These are phyloP conservation scores for Syrrhaptes paradoxus DNA, from an alignment of 2,113 vertebrate species.

Conservation along the genomic window DNA sequence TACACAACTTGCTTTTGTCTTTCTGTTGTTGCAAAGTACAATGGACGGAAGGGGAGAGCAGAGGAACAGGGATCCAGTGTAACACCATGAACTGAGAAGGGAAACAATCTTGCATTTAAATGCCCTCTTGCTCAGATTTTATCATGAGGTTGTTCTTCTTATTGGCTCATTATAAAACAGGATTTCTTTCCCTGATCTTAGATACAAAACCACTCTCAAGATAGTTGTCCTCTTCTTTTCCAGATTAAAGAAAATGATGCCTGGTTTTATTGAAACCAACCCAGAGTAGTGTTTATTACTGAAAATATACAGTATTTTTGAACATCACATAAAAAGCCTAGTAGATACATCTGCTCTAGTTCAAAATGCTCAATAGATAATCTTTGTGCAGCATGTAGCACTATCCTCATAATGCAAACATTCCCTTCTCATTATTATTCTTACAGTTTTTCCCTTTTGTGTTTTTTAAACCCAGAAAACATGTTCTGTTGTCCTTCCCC, in stretches of 20 bases:
- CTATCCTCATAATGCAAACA: not conserved
- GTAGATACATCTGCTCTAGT: slow-evolving; percentile 28
- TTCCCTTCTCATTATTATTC: not conserved
- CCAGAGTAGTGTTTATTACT: slow-evolving; percentile 71
- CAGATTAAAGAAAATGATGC: not conserved
- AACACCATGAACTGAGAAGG: not conserved
- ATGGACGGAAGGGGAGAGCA: not conserved
- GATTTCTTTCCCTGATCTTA: not conserved
- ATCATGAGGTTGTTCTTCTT: not conserved
- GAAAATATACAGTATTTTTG: slow-evolving; percentile 73
- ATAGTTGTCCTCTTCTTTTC: not conserved
- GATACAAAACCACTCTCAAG: not conserved
- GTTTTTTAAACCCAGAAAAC: not conserved
- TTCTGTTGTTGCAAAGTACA: not conserved
- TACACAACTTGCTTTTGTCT: not conserved
- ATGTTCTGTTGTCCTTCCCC: not conserved
- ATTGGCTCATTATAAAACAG: not conserved
- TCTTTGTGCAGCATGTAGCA: slow-evolving; percentile 20
- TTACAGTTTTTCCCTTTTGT: slow-evolving; percentile 42
- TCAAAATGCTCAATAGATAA: slow-evolving; percentile 39
- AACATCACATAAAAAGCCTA: slow-evolving; percentile 70
- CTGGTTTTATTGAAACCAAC: slow-evolving; percentile 63
- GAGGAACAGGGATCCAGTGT: not conserved
- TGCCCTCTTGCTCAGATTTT: not conserved
- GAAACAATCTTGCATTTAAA: not conserved